Evolutionary conservation across 2,113 vertebrate species (phyloP), one percentile per base, ranked within the genome.

Genomic region (Pseudopipra pipra): DNA sequence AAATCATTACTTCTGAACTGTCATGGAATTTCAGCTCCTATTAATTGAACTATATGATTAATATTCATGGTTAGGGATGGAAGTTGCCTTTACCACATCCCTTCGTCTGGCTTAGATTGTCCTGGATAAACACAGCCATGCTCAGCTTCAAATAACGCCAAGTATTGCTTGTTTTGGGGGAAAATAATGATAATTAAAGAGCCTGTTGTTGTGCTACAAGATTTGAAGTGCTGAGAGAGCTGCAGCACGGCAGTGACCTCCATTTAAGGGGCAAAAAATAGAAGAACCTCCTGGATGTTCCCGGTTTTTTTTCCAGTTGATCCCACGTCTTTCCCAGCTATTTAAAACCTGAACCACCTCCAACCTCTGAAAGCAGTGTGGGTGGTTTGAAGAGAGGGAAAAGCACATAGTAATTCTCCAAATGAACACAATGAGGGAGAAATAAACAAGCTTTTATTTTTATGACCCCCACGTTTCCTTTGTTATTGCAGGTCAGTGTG

Each of bases 31-130:
- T 70, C 39, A 87, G 94, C 92, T 97, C 97, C 94, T 75, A 80
- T 73, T 95, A 95, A 96, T 70, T 86, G 97, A 94, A 96, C 93
- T 89, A 44, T 49, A 49, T 63, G 76, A 97, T 97, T 95, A 95
- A 95, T 90, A 96, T 96, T 93, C 94, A 75, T 43, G 56, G 95
- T 87, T 87, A 83, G 81, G 80, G 33, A 41, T 61, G 84, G 89
- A 94, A 88, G 90, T 44, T 95, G 87, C 87, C 74, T 95, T 93
- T 83, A 16, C 95, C 94, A 95, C 90, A 35, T 44, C 62, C 20
- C 14, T 23, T 90, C 7, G 83, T 82, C 94, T 74, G 86, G 89
- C 81, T 93, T 41, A 94, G 58, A 47, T 19, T 41, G 12, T 92
- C 95, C 93, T 89, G 89, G 94, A 85, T 80, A 88, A 93, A 95